phyloP scores from a whole-genome alignment of 2,888 invertebrate genomes.

The Ecliptopera silaceata region DNA sequence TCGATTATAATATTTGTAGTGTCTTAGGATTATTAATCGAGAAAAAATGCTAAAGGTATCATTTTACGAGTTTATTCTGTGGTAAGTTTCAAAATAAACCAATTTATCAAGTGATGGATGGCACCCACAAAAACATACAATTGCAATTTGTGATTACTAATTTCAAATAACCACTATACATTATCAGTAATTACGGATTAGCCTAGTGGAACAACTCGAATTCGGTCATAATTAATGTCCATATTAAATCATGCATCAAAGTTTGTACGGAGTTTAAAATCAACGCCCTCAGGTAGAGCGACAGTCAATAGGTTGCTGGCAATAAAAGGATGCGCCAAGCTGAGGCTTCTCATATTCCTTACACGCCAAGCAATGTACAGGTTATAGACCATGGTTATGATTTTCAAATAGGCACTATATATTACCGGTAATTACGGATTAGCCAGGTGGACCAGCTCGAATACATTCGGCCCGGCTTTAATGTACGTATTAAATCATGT shows the following conservation, averaged over 20 bases:
- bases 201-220: constrained; percentile 57
- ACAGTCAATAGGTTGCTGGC: too few species aligned
- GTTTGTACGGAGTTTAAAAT: neutral
- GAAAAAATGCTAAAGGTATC: too few species aligned
- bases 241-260: neutral
- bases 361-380: too few species aligned
- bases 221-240: constrained; percentile 45
- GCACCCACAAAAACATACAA: constrained; percentile 41
- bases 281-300: too few species aligned
- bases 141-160: constrained; percentile 56
- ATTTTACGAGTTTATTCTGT: too few species aligned
- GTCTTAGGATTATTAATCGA: too few species aligned
- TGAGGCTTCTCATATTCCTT: too few species aligned
- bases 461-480: constrained; percentile 50
- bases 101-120: too few species aligned
- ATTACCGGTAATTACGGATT: constrained; percentile 64
- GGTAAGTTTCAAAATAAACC: too few species aligned
- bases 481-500: constrained; percentile 15
- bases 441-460: constrained; percentile 57
- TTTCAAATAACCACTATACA: constrained; percentile 58
- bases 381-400: too few species aligned
- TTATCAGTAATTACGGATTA: constrained; percentile 65
- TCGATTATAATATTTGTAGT: too few species aligned
- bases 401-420: constrained; percentile 57
- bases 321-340: too few species aligned